Conservation (phyloP, 2,888 invertebrate genomes). For the Hydrotaea cyrtoneurina region DNA sequence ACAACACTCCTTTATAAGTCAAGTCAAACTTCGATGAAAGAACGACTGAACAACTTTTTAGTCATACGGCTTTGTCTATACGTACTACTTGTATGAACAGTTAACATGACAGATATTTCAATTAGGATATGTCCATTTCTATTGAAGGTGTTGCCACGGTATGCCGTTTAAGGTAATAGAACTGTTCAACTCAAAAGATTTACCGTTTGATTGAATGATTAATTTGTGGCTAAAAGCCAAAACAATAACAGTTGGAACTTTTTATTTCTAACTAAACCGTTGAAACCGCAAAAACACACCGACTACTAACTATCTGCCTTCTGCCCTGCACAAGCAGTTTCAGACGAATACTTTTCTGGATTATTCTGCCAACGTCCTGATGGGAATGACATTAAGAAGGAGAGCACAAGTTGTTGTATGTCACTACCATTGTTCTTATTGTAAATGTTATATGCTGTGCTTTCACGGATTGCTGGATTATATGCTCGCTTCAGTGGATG, state of each 20-base stretch:
- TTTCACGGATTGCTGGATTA: background rate
- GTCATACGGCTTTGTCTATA: too few species aligned
- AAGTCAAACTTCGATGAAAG: too few species aligned
- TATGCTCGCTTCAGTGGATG: background rate
- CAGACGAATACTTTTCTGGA: background rate
- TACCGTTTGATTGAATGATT: constrained; percentile 29
- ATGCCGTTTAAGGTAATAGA: constrained; percentile 19
- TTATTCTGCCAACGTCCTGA: background rate
- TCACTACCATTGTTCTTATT: background rate
- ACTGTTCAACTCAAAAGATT: background rate
- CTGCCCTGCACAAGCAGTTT: background rate
- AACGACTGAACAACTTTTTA: too few species aligned
- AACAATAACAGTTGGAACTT: constrained; percentile 2
- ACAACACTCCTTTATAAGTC: too few species aligned
- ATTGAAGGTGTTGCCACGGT: background rate
- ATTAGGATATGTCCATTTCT: too few species aligned
- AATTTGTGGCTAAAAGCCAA: constrained; percentile 34
- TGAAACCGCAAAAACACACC: constrained; percentile 5
- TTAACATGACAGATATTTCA: too few species aligned
- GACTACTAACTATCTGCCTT: background rate
- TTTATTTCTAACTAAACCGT: background rate
- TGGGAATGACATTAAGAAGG: background rate
- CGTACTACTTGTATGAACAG: too few species aligned
- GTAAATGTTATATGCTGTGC: background rate
- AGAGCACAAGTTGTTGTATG: background rate